Conservation (phyloP, 1,140 invertebrate species). For the Glossosoma conforme region DNA sequence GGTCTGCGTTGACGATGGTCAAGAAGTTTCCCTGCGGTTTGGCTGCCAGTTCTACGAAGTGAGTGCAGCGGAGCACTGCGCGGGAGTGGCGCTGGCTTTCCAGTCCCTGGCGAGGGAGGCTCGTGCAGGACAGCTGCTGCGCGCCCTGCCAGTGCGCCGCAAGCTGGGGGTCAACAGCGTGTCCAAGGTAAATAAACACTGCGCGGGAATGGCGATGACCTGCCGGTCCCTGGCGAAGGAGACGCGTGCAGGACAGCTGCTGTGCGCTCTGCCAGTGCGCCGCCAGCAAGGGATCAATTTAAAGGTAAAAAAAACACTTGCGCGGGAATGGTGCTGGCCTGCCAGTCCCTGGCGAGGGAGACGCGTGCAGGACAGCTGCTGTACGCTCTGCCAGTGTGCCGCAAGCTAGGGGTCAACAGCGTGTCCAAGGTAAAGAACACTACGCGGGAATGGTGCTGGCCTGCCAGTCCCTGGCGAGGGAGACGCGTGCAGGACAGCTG, state of each 20-base stretch:
- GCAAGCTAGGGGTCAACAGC: conserved; percentile 71
- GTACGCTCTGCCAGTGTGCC: conserved; percentile 62
- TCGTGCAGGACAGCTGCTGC: conserved; percentile 64
- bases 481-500: conserved; percentile 66
- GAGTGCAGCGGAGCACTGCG: conserved; percentile 74
- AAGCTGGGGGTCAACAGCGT: conserved; percentile 75
- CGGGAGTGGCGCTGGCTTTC: conserved; percentile 73
- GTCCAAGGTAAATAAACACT: conserved; percentile 66
- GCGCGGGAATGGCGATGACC: conserved; percentile 69
- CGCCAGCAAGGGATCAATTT: conserved; percentile 73
- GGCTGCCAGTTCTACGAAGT: conserved; percentile 84
- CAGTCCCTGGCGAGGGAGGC: conserved; percentile 72
- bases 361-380: conserved; percentile 66
- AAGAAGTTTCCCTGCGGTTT: conserved; percentile 70
- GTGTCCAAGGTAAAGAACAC: conserved; percentile 73
- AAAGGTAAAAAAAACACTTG: conserved; percentile 64
- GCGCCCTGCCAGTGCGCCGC: conserved; percentile 62
- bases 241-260: conserved; percentile 63
- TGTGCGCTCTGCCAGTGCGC: conserved; percentile 64
- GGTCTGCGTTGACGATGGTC: conserved; percentile 74
- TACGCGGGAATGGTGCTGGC: conserved; percentile 71
- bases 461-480: conserved; percentile 71
- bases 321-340: conserved; percentile 71
- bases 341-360: conserved; percentile 71
- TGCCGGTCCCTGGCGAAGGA: conserved; percentile 75